A percentile compares a stretch with the other conserved stretches of the same genome.
These are phyloP conservation scores for Natator depressus DNA, from an alignment of 2,113 vertebrate genomes.

Conservation along the genomic window DNA sequence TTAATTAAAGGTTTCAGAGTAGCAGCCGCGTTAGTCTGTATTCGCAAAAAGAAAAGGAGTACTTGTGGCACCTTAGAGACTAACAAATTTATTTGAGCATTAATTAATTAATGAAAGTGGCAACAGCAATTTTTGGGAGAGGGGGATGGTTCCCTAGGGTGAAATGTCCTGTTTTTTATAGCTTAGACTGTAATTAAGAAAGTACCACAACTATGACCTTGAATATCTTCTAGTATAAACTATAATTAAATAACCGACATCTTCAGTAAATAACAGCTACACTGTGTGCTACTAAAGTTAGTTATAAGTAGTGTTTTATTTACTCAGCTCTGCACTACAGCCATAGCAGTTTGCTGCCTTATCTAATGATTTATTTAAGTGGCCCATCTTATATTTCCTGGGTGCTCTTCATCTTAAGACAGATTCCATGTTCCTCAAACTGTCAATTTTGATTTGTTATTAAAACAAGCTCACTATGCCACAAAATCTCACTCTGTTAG, in stretches of 20 bases:
- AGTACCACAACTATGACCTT: slow-evolving; percentile 52
- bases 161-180: slow-evolving; percentile 59
- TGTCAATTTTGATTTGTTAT: not conserved
- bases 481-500: not conserved
- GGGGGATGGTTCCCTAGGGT: not conserved
- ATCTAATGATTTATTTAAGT: not conserved
- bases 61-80: too few relatives aligned
- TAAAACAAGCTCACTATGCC: not conserved
- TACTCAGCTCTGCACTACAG: not conserved
- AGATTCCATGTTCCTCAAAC: not conserved
- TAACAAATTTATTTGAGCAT: not conserved
- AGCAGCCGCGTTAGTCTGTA: too few relatives aligned
- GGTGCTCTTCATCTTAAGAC: not conserved
- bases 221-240: slow-evolving; percentile 58
- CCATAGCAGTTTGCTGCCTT: not conserved
- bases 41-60: too few relatives aligned
- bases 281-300: slow-evolving; percentile 10
- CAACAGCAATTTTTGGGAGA: not conserved
- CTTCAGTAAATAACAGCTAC: slow-evolving; percentile 57
- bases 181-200: slow-evolving; percentile 65
- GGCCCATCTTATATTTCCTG: not conserved
- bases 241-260: slow-evolving; percentile 63
- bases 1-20: not conserved
- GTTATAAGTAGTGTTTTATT: slow-evolving; percentile 11
- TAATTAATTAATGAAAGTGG: slow-evolving; percentile 21